Conservation (phyloP, 2,113 vertebrate genomes). For the Seriola aureovittata region DNA sequence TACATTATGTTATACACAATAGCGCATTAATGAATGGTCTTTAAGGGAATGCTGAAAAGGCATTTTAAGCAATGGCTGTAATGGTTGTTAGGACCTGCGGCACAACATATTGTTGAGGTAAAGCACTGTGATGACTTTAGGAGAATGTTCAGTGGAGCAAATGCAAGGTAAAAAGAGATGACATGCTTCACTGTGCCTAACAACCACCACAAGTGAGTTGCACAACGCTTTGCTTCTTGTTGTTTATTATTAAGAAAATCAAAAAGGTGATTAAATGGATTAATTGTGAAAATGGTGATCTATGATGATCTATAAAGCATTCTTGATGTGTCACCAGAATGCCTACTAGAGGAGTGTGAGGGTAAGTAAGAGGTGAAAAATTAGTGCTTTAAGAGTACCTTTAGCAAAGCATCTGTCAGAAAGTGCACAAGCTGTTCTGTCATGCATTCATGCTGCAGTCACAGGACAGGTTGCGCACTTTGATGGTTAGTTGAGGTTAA, state of each 20-base stretch:
- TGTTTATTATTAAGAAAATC: background rate
- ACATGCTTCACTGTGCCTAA: background rate
- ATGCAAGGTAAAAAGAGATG: background rate
- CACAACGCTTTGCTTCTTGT: background rate
- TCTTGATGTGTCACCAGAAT: constrained; percentile 19
- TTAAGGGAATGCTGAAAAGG: background rate
- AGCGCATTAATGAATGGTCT: background rate
- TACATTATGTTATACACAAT: background rate
- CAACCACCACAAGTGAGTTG: background rate
- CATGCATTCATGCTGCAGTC: constrained; percentile 25
- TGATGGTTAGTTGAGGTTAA: constrained; percentile 34
- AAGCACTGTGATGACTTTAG: constrained; percentile 10
- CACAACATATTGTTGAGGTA: background rate
- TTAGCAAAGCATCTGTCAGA: background rate
- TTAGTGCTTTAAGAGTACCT: background rate
- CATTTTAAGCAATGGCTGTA: constrained; percentile 21
- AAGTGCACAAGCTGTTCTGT: constrained; percentile 39
- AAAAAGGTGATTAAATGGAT: background rate
- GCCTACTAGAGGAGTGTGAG: constrained; percentile 13
- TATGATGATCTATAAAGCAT: constrained; percentile 18
- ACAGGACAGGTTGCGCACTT: constrained; percentile 48
- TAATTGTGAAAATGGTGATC: background rate
- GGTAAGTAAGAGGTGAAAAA: background rate
- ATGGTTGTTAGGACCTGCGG: background rate
- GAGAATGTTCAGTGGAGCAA: background rate